Conservation (phyloP, 2,113 vertebrate genomes). For the Dasypus novemcinctus region DNA sequence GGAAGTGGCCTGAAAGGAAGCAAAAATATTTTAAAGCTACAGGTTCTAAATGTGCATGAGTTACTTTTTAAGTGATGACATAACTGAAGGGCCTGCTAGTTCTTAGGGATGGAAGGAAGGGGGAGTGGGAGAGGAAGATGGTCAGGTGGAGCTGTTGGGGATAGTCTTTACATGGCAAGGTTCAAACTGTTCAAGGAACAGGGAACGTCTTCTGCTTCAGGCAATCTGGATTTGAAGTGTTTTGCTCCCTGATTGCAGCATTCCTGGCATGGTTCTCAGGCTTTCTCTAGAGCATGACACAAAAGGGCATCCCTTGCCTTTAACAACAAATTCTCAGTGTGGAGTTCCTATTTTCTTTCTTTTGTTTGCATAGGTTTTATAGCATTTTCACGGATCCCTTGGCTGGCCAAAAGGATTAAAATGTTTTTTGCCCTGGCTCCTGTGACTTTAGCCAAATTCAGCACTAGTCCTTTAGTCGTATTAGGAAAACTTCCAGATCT, state of each 20-base stretch:
- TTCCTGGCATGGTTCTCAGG: background rate
- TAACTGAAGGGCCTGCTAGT: background rate
- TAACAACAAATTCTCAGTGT: background rate
- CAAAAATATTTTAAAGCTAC: background rate
- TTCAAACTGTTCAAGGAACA: background rate
- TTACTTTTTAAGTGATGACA: background rate
- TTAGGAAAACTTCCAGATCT: conserved; percentile 84
- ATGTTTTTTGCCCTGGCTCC: conserved; percentile 91
- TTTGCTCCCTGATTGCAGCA: background rate
- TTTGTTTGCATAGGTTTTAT: conserved; percentile 87
- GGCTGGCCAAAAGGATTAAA: conserved; percentile 91
- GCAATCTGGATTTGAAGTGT: background rate
- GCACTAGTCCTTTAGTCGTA: conserved; percentile 81
- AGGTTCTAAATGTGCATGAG: background rate
- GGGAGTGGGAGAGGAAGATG: background rate
- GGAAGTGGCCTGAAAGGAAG: background rate
- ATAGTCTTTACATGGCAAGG: background rate
- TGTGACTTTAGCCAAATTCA: conserved; percentile 83
- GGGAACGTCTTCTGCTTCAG: background rate
- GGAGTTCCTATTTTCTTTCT: background rate
- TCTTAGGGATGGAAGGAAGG: background rate
- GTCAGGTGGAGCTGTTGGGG: background rate
- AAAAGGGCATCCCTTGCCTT: accelerated
- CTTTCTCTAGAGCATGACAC: background rate
- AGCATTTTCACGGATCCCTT: conserved; percentile 90